phyloP scores from a whole-genome alignment of 2,888 invertebrate species.

The Pristionchus exspectatus region DNA sequence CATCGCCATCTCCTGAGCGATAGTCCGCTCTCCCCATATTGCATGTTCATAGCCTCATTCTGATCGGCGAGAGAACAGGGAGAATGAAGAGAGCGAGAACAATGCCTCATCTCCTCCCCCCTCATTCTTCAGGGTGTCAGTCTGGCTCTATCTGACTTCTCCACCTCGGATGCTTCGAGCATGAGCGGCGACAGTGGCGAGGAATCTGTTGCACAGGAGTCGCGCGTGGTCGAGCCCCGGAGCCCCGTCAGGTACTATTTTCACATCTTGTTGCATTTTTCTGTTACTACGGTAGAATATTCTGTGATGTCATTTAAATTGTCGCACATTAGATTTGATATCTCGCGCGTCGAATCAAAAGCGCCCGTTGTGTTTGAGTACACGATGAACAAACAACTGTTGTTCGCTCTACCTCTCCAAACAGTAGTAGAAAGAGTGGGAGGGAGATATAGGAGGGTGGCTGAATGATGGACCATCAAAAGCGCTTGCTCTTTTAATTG shows the following conservation, averaged over 20 bases:
- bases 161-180: background rate
- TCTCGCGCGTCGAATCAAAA: slow-evolving; percentile 14
- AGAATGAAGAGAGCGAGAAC: background rate
- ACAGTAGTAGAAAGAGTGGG: slow-evolving; percentile 39
- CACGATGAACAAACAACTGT: slow-evolving; percentile 50
- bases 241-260: slow-evolving; percentile 1
- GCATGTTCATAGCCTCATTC: background rate
- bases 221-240: background rate
- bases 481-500: background rate
- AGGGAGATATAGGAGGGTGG: background rate
- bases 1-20: background rate
- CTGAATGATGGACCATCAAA: background rate
- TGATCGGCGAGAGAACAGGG: background rate
- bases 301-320: background rate
- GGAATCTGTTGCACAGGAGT: background rate
- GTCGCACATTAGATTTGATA: slow-evolving; percentile 16
- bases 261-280: background rate
- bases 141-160: slow-evolving; percentile 41
- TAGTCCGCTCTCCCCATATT: background rate
- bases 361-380: slow-evolving; percentile 31
- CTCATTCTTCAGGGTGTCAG: slow-evolving; percentile 6
- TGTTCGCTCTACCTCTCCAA: slow-evolving; percentile 10
- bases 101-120: background rate
- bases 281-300: background rate
- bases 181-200: slow-evolving; percentile 34